Base-by-base conservation (phyloP, 92 coral and sea anemone species). In the Zoanthus sociatus region DNA sequence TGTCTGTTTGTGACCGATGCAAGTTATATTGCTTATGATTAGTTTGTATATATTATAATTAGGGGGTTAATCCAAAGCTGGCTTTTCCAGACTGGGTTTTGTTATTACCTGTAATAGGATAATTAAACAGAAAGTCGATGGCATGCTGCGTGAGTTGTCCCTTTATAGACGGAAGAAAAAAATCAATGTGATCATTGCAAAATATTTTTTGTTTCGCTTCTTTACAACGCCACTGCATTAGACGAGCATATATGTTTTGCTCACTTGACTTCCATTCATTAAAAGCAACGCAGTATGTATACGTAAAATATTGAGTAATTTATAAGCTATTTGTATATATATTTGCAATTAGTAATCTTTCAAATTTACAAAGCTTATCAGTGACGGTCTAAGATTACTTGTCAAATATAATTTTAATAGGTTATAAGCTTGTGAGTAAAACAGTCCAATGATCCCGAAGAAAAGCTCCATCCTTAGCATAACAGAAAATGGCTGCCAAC, bases 51-150 rank as follows among this genome's bases (percentile, higher is more conserved):
- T 67, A 81, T 81, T 64, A 30, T 81, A 81, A 81, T 81, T 81
- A 81, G 74, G 51, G 84, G 84, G 48, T 79, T 79, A 69, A 51
- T 17, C 58, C 33, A 79, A 42, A 56, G 73, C 74, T 46, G 73
- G 53, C 73, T 20, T 79, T 77, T 33, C 82, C 33, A 64, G 18
- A 44, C 73, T 63, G 31, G 17, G 37, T 66, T 81, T 79, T 30
- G 37, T 58, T 81, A 66, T 81, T 81, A 81, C 66, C 46, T 47
- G 85, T 81, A 81, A 81, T 81, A 66, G 76, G 85, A 81, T 81
- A 81, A 81, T 81, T 81, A 56, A 48, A 54, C 75, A 81, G 13
- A 66, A 21, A 20, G 85, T 47, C 7, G 75, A 66, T 81, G 44
- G 63, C 75, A 63, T 81, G 85, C 85, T 81, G 85, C 3, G 74